Evolutionary conservation across 92 coral and sea anemone species (phyloP).

Genomic region (Umimayanthus kanabou): DNA sequence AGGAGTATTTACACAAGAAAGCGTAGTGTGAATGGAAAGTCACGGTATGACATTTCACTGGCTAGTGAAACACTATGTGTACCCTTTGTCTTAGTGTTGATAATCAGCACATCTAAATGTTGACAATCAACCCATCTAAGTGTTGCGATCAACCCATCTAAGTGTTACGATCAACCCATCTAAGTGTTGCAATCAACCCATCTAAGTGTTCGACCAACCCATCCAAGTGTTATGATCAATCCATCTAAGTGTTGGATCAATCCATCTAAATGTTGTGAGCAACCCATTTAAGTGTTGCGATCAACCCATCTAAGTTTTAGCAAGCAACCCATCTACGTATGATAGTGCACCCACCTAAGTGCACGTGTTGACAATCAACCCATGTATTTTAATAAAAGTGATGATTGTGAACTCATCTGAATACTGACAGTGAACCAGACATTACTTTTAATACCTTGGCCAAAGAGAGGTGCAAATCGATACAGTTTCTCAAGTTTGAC

Average conservation of each 20-base stretch:
- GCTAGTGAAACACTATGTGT: slow-evolving; percentile 23
- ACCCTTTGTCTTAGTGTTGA: not conserved
- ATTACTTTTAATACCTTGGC: too few relatives aligned
- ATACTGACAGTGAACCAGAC: too few relatives aligned
- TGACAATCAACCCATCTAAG: not conserved
- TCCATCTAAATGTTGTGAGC: not conserved
- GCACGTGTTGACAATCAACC: too few relatives aligned
- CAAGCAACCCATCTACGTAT: not conserved
- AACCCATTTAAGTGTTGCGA: not conserved
- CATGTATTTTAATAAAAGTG: too few relatives aligned
- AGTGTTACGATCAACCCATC: not conserved
- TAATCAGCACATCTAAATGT: not conserved
- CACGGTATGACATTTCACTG: slow-evolving; percentile 46
- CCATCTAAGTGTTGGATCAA: not conserved
- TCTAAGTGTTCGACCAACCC: not conserved
- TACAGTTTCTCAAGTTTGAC: too few relatives aligned
- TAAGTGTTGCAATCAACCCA: not conserved
- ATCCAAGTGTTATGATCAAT: too few relatives aligned
- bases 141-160: too few relatives aligned
- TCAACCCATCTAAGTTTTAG: not conserved
- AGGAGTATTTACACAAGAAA: slow-evolving; percentile 43
- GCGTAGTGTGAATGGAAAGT: slow-evolving; percentile 46
- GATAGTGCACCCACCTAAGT: not conserved
- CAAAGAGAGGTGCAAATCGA: too few relatives aligned
- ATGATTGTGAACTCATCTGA: too few relatives aligned